Evolutionary conservation across 2,113 vertebrate species (phyloP).

Genomic region (Actinemys pallida): DNA sequence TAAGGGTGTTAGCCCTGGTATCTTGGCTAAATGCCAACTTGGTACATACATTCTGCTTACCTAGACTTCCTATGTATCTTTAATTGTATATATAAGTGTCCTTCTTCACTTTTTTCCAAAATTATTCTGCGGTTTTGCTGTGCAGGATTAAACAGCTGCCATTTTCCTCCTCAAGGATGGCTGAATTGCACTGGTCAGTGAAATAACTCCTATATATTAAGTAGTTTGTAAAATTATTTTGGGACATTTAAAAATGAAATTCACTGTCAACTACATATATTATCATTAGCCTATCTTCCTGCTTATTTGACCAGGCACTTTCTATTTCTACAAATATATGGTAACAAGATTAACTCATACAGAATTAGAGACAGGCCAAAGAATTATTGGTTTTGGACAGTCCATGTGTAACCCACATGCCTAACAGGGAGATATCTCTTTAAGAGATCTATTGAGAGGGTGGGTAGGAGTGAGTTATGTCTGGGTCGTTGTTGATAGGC

Average conservation of each 20-base stretch:
- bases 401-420: not conserved
- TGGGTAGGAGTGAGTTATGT: not conserved
- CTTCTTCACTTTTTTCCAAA: accelerated
- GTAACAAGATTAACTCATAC: not conserved
- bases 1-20: not conserved
- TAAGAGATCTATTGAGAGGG: not conserved
- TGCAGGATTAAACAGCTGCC: accelerated
- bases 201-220: not conserved
- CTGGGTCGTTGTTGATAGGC: not conserved
- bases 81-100: not conserved
- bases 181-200: not conserved
- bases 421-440: not conserved
- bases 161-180: accelerated
- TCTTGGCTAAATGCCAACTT: too few species aligned
- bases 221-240: not conserved
- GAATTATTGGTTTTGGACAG: not conserved
- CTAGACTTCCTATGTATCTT: not conserved
- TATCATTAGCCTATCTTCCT: not conserved
- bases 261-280: not conserved
- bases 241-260: not conserved
- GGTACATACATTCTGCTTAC: not conserved
- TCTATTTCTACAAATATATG: not conserved
- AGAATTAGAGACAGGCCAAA: not conserved
- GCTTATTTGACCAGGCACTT: not conserved
- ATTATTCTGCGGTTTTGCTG: not conserved